phyloP scores from a whole-genome alignment of 2,113 vertebrate species.

The Chaetura pelagica region DNA sequence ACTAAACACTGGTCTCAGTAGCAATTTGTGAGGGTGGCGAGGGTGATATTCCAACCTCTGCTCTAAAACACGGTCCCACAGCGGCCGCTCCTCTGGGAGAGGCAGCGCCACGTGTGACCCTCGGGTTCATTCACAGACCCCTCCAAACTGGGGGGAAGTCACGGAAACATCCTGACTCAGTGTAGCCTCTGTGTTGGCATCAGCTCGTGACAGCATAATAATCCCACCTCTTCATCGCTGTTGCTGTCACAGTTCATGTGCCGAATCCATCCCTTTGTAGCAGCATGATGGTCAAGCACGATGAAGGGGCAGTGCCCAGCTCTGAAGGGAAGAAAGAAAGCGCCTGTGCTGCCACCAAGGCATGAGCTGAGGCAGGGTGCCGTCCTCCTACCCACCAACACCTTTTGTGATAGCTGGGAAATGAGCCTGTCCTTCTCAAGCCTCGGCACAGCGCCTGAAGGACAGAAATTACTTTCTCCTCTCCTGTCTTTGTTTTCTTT shows the following conservation, averaged over 20 bases:
- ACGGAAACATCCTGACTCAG: too few species aligned
- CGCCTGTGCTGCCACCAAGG: not conserved
- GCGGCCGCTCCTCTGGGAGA: too few species aligned
- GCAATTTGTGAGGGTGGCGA: too few species aligned
- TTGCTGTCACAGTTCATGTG: not conserved
- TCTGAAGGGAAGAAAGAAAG: not conserved
- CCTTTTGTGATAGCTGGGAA: not conserved
- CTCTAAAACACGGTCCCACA: too few species aligned
- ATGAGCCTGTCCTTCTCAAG: not conserved
- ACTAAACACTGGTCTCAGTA: too few species aligned
- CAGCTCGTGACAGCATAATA: not conserved
- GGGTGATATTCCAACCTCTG: too few species aligned
- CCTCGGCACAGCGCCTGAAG: fast-evolving
- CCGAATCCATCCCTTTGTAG: not conserved
- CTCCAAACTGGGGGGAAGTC: too few species aligned
- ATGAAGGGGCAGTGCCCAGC: not conserved
- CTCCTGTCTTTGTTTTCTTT: slow-evolving; percentile 15
- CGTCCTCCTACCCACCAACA: not conserved
- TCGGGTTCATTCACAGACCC: too few species aligned
- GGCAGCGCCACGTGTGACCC: too few species aligned
- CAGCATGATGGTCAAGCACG: not conserved
- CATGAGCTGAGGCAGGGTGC: not conserved
- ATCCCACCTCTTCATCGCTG: not conserved
- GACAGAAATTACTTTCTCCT: not conserved
- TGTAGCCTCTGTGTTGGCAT: too few species aligned